Evolutionary conservation across 2,797 vertebrate genomes (phyloP).

Genomic region (Sebastes minor): DNA sequence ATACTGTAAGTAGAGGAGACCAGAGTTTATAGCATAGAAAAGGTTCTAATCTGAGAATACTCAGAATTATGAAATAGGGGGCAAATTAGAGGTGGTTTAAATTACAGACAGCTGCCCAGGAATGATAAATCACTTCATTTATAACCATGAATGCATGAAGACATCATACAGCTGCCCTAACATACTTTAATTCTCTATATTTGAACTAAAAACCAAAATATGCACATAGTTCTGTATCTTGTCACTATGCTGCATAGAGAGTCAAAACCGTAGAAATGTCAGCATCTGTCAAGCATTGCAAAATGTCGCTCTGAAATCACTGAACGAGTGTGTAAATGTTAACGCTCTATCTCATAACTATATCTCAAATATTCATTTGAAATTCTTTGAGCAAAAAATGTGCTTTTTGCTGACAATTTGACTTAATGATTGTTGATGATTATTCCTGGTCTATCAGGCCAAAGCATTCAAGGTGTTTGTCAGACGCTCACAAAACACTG

Average conservation of each 20-base stretch:
- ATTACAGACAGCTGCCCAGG: conserved; percentile 34
- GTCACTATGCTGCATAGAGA: not conserved
- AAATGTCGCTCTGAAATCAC: not conserved
- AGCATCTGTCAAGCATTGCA: not conserved
- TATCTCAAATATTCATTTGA: not conserved
- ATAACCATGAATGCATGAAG: conserved; percentile 14
- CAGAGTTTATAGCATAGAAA: not conserved
- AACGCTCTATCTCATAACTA: not conserved
- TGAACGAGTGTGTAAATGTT: not conserved
- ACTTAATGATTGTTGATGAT: not conserved
- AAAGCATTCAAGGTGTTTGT: not conserved
- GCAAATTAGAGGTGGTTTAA: conserved; percentile 30
- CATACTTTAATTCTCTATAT: not conserved
- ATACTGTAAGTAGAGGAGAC: conserved; percentile 41
- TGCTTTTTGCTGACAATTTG: not conserved
- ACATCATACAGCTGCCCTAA: not conserved
- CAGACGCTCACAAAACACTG: not conserved
- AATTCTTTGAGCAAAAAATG: not conserved
- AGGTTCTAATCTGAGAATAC: conserved; percentile 48
- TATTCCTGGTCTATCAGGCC: not conserved
- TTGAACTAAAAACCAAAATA: not conserved
- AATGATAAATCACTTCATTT: not conserved
- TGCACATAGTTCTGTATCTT: not conserved
- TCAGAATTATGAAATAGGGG: conserved; percentile 31
- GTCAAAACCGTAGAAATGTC: not conserved